phyloP scores from a whole-genome alignment of 2,113 vertebrate species.

The Apus apus region DNA sequence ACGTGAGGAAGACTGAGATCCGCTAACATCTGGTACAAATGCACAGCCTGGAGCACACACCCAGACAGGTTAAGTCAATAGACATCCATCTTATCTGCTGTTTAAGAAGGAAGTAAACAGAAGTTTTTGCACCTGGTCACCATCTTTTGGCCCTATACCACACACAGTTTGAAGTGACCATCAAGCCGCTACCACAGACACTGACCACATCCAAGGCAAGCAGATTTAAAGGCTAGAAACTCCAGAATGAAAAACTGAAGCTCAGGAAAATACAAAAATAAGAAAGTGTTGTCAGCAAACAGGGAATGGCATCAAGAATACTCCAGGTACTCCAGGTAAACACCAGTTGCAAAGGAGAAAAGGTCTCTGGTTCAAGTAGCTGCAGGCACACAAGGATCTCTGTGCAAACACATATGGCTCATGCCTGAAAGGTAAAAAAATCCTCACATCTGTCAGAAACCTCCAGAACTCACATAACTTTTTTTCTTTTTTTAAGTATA shows the following conservation, averaged over 20 bases:
- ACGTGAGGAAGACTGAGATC: not conserved
- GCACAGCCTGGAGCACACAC: not conserved
- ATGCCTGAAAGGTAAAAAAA: not conserved
- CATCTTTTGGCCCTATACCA: not conserved
- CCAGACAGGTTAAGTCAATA: not conserved
- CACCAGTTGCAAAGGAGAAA: not conserved
- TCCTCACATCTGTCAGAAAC: not conserved
- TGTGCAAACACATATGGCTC: not conserved
- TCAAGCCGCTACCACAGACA: not conserved
- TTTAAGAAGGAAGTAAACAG: not conserved
- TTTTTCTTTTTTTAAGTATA: not conserved
- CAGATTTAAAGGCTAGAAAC: not conserved
- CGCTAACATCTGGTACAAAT: rapidly evolving
- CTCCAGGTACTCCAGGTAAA: not conserved
- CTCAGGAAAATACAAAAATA: constrained; percentile 5
- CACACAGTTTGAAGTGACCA: not conserved
- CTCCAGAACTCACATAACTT: not conserved
- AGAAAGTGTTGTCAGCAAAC: not conserved
- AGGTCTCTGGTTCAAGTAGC: not conserved
- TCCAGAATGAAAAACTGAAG: not conserved
- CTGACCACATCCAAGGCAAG: not conserved
- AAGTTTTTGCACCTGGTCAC: not conserved
- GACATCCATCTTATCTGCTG: not conserved
- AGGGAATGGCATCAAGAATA: not conserved
- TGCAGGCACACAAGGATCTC: not conserved